Conservation (phyloP, 2,797 vertebrate species). For the Danio aesculapii region DNA sequence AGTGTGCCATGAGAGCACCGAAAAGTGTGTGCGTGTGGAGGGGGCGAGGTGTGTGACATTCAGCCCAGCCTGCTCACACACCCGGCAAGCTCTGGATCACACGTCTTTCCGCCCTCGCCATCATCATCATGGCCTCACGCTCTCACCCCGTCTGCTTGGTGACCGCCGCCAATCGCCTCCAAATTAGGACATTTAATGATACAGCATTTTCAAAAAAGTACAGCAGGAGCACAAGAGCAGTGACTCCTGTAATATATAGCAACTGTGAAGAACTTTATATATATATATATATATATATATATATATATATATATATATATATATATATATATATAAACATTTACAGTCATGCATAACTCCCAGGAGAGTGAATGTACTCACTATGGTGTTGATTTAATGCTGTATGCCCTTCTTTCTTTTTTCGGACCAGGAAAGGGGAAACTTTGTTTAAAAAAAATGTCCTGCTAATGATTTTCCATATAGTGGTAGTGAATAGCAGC, state of each 20-base stretch:
- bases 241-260: not conserved
- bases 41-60: constrained; percentile 61
- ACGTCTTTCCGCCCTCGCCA: constrained; percentile 45
- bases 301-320: no score
- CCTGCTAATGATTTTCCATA: no score
- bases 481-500: no score
- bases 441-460: no score
- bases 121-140: constrained; percentile 53
- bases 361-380: no score
- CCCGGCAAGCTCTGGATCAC: constrained; percentile 42
- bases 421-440: no score
- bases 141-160: constrained; percentile 59
- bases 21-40: constrained; percentile 47
- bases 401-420: no score
- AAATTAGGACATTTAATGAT: constrained; percentile 33
- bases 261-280: not conserved
- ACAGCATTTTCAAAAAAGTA: constrained; percentile 17
- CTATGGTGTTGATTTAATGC: no score
- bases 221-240: not conserved
- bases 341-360: not conserved
- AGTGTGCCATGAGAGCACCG: constrained; percentile 53
- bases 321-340: no score
- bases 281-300: no score
- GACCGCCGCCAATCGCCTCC: constrained; percentile 54
- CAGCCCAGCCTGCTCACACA: constrained; percentile 49